Evolutionary conservation across 2,113 vertebrate genomes (phyloP).

Genomic region (Amazona guildingii): DNA sequence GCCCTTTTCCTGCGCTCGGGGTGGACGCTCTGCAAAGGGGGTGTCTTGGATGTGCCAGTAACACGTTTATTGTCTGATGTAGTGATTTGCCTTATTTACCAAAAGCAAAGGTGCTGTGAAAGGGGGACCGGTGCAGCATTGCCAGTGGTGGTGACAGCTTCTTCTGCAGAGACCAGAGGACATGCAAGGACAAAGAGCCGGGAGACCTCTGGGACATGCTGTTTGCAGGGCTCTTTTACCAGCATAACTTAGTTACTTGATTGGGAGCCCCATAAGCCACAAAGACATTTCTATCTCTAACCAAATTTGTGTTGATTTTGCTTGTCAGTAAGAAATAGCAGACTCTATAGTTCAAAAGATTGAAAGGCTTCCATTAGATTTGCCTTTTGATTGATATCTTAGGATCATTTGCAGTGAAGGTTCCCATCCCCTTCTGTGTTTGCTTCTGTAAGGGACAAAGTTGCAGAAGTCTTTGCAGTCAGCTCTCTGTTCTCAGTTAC

Average conservation of each 20-base stretch:
- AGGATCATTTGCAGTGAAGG: neutral
- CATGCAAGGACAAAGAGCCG: neutral
- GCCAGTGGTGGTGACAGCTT: neutral
- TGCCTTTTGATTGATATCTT: neutral
- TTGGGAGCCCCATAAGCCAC: neutral
- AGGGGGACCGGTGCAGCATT: neutral
- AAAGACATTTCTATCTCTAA: neutral
- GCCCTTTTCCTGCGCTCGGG: neutral
- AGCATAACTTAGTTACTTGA: neutral
- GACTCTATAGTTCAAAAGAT: neutral
- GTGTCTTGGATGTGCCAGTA: neutral
- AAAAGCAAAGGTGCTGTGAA: neutral
- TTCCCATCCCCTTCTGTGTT: neutral
- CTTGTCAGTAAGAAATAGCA: neutral
- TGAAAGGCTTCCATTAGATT: slow-evolving; percentile 15
- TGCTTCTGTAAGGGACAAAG: neutral
- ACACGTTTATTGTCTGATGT: neutral
- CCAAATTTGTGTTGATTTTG: slow-evolving; percentile 8
- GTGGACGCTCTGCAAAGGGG: neutral
- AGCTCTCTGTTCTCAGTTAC: neutral
- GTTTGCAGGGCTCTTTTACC: neutral
- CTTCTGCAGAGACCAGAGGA: neutral
- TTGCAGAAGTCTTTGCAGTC: neutral
- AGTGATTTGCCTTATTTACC: neutral
- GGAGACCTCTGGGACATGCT: neutral